Percentiles rank a stretch among this genome's conserved stretches.
These are phyloP conservation scores for Erebia palarica DNA, from an alignment of 2,888 invertebrate species.

Conservation along the genomic window DNA sequence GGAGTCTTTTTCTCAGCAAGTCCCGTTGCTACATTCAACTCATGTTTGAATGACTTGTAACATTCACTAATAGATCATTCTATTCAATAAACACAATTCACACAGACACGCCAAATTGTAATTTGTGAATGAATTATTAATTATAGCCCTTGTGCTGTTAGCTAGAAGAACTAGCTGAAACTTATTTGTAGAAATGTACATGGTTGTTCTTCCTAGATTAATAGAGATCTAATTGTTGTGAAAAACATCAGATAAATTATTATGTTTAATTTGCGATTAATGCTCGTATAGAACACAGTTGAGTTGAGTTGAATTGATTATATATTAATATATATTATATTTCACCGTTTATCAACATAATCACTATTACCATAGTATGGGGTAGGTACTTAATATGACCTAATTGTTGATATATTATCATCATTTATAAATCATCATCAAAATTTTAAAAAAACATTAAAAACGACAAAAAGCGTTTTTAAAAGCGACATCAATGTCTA, in stretches of 20 bases:
- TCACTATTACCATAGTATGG: neutral
- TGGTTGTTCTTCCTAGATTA: neutral
- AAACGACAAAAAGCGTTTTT: no score
- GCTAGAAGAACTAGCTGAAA: neutral
- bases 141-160: neutral
- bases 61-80: neutral
- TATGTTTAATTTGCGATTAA: constrained; percentile 1
- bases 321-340: no score
- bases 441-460: no score
- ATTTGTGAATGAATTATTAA: neutral
- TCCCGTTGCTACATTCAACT: neutral
- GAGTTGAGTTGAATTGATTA: neutral
- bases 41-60: constrained; percentile 1
- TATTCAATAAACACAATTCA: constrained; percentile 7
- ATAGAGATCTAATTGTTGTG: neutral
- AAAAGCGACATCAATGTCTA: no score
- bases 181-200: neutral
- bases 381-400: no score
- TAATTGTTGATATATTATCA: no score
- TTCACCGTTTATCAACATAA: neutral
- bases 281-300: neutral
- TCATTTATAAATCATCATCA: no score
- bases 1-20: neutral
- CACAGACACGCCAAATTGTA: neutral
- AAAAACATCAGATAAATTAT: neutral